phyloP scores from a whole-genome alignment of 2,113 vertebrate species.

The Pao palembangensis region DNA sequence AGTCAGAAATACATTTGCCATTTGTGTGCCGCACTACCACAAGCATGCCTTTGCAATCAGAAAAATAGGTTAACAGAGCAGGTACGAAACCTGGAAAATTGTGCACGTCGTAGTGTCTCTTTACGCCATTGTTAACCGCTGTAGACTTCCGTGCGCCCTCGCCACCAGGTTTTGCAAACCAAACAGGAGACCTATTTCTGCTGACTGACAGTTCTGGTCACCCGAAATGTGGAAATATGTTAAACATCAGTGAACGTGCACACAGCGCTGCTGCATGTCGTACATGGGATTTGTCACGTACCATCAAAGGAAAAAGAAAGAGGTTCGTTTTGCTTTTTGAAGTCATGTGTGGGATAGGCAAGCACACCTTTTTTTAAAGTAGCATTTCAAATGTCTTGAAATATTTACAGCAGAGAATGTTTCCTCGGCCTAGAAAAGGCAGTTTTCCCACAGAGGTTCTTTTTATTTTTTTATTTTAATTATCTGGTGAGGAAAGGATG shows the following conservation, averaged over 20 bases:
- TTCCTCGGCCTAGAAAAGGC: not conserved
- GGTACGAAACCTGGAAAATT: constrained; percentile 62
- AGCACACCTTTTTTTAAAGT: not conserved
- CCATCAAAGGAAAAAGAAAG: constrained; percentile 2
- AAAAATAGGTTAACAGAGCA: constrained; percentile 73
- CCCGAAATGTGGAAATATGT: not conserved
- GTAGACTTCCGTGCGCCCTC: constrained; percentile 48
- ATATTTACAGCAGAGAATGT: not conserved
- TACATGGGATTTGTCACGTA: constrained; percentile 1
- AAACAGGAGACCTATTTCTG: constrained; percentile 22
- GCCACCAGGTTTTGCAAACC: constrained; percentile 15
- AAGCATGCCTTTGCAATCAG: constrained; percentile 58
- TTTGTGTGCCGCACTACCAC: constrained; percentile 66
- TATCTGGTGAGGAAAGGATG: constrained; percentile 3
- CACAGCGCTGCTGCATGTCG: not conserved
- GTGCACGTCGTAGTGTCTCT: constrained; percentile 38
- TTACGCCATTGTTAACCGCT: constrained; percentile 50
- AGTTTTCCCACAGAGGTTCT: constrained; percentile 6
- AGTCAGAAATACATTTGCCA: constrained; percentile 67
- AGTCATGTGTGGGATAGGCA: constrained; percentile 24
- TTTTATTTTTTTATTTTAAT: constrained; percentile 6
- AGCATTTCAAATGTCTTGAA: constrained; percentile 3
- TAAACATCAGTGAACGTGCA: not conserved
- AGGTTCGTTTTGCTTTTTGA: constrained; percentile 12
- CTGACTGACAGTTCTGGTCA: constrained; percentile 43